Base-by-base conservation (phyloP, 2,113 vertebrate species). In the Rhipidura dahli region DNA sequence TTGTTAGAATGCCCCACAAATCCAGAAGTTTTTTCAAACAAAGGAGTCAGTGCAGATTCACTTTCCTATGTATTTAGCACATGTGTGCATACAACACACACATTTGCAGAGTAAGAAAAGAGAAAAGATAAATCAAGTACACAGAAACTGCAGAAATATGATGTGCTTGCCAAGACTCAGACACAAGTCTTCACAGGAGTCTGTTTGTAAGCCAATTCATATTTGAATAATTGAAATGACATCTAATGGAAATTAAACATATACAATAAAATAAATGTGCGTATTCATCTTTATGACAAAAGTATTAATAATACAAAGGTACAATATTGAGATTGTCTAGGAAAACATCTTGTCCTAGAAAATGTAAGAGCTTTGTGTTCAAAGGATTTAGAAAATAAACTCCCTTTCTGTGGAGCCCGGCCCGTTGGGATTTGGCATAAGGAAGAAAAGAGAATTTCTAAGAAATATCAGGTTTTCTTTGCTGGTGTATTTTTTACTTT, bases 341-440 rank as follows among this genome's bases (percentile, higher is more conserved):
- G 66, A 97, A 98, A 96, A 87, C 54, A 96, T 94, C 90, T 96
- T 96, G 95, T 92, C 90, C 93, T 82, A 95, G 96, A 97, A 98
- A 97, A 96, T 89, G n/a, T 78, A 94, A 95, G 93, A 94, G 85
- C 83, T 96, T 95, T 95, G 83, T 96, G 83, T 97, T 98, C 96
- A 98, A 97, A 98, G 95, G 71, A 60, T 89, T 97, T 97, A 88
- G 94, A 97, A 98, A 98, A 97, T 95, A 98, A 98, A 97, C 97
- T 97, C 94, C 89, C 87, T 91, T 97, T 97, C 83, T 88, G 86
- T 92, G 94, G 53, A 97, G 87, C 68, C 88, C 80, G 91, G 68
- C 53, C 96, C 47, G 44, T 91, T 97, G 97, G 96, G 97, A 95
- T 97, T 98, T 97, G 94, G 86, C 93, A 94, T 97, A 95, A 97